These are phyloP conservation scores for Cirrhinus molitorella DNA, from an alignment of 2,797 vertebrate species.

Conservation along the genomic window DNA sequence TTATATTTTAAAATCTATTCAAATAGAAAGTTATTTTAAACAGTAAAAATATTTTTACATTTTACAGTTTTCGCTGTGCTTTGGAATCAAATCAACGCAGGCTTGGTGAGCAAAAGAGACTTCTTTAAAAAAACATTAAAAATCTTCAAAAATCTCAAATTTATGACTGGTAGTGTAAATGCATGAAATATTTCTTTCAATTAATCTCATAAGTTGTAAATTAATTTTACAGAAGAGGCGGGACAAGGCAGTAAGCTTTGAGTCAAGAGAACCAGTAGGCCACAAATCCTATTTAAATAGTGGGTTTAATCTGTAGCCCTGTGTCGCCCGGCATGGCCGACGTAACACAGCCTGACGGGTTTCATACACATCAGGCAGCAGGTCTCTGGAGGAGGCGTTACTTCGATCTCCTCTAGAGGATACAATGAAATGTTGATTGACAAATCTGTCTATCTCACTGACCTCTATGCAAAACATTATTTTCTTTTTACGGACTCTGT, in stretches of 20 bases:
- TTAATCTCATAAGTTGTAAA: not conserved
- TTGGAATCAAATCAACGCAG: too few species aligned
- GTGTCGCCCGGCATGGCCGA: not conserved
- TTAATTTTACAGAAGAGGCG: not conserved
- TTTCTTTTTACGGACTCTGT: not conserved
- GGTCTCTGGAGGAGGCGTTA: slow-evolving; percentile 12
- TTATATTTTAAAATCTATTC: too few species aligned
- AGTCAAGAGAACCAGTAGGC: slow-evolving; percentile 58
- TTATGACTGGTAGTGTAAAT: too few species aligned
- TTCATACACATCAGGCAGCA: slow-evolving; percentile 26
- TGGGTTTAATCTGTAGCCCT: slow-evolving; percentile 74
- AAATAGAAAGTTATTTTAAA: too few species aligned
- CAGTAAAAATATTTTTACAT: too few species aligned
- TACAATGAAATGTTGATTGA: not conserved
- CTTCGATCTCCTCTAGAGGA: not conserved
- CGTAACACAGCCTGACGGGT: slow-evolving; percentile 58
- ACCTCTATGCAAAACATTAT: slow-evolving; percentile 10
- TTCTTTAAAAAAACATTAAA: too few species aligned
- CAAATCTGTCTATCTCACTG: slow-evolving; percentile 12
- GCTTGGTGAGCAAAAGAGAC: too few species aligned
- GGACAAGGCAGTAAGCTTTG: not conserved
- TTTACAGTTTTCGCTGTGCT: too few species aligned
- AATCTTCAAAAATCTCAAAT: too few species aligned
- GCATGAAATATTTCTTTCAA: not conserved
- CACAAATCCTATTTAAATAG: slow-evolving; percentile 78